phyloP scores from a whole-genome alignment of 2,888 invertebrate genomes.

The Ligdia adustata region DNA sequence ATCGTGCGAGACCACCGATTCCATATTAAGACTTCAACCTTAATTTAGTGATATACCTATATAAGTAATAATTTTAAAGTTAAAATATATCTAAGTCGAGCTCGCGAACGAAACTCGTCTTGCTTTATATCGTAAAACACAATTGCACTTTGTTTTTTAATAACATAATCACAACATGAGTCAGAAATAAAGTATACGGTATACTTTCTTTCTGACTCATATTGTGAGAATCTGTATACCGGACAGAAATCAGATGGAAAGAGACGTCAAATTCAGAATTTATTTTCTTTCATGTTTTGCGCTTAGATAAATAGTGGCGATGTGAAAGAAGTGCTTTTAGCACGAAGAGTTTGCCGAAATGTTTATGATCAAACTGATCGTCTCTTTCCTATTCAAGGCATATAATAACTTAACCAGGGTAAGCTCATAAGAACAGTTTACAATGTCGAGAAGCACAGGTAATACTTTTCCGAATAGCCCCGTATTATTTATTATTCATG shows the following conservation, averaged over 20 bases:
- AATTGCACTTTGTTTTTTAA: slow-evolving; percentile 39
- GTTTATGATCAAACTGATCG: too few relatives aligned
- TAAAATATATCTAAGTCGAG: slow-evolving; percentile 27
- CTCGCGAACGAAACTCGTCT: slow-evolving; percentile 13
- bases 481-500: neutral
- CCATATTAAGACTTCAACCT: slow-evolving; percentile 22
- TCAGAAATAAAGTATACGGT: slow-evolving; percentile 14
- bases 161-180: slow-evolving; percentile 20
- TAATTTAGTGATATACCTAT: slow-evolving; percentile 40
- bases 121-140: slow-evolving; percentile 26
- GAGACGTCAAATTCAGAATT: too few relatives aligned
- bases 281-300: too few relatives aligned
- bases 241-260: neutral
- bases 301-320: too few relatives aligned
- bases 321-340: too few relatives aligned
- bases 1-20: slow-evolving; percentile 1
- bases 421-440: too few relatives aligned
- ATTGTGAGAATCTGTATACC: slow-evolving; percentile 9
- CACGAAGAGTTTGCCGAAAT: too few relatives aligned
- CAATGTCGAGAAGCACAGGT: too few relatives aligned
- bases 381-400: neutral
- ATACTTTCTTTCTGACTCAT: slow-evolving; percentile 15
- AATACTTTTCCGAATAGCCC: too few relatives aligned
- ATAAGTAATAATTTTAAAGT: slow-evolving; percentile 34
- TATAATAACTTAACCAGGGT: too few relatives aligned